Base-by-base conservation (phyloP, 2,797 vertebrate species). In the Lacerta bilineata region DNA sequence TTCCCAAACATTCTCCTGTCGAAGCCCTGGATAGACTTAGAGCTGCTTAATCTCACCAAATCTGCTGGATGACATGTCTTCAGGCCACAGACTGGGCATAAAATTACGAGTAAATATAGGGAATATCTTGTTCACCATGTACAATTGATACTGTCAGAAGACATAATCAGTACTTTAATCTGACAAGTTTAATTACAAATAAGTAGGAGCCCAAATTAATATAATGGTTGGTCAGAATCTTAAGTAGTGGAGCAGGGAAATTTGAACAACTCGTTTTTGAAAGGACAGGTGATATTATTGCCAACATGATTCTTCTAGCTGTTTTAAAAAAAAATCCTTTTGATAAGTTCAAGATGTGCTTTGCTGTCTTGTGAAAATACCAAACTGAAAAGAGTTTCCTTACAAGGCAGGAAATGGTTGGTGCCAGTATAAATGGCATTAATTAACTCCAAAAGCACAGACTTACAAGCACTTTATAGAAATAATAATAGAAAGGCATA, bases 311-410 rank as follows among this genome's bases (percentile, higher is more conserved):
- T 64, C 27, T 84, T 79, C 36, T 4, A 71, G 41, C 25, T 89
- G 41, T 75, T 81, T 50, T 2, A 69, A 68, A 46, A 55, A 50
- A 55, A 50, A 29, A 55, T 55, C 27, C 33, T 64, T 75, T 64
- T 81, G 7, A 66, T 85, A 66, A 74, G 27, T 75, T 81, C 78
- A 81, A 69, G 29, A 81, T 74, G 71, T 85, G 29, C 33, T 75
- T 33, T 89, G 83, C 71, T 89, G n/a, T 23, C n/a, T 80, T 89
- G 69, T 89, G 69, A 81, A 81, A 76, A 81, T 82, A 86, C 43
- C 78, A 41, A 66, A 75, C 25, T 8, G 8, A 82, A 59, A 81
- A 66, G 79, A 61, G 23, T 84, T 84, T 84, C 17, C 23, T 23
- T 84, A 9, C 17, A 27, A 75, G 59, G n/a, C 69, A 85, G 41